A percentile compares a stretch with the other conserved stretches of the same genome.
phyloP scores from a whole-genome alignment of 2,113 vertebrate genomes.

The Panthera uncia region DNA sequence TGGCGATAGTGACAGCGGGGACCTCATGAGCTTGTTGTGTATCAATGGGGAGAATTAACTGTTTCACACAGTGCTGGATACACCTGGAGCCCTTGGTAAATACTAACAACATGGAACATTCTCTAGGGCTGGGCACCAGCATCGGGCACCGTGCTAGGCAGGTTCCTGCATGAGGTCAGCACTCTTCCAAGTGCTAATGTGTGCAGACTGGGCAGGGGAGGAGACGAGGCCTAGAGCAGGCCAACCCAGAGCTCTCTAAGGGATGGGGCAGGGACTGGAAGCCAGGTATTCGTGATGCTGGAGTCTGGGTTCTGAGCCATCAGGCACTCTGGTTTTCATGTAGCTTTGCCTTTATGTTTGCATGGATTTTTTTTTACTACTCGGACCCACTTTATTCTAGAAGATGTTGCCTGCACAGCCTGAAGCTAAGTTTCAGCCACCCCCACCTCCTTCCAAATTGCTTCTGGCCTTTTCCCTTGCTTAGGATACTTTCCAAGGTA shows the following conservation, averaged over 20 bases:
- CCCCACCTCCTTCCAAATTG: background rate
- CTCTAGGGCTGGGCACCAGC: background rate
- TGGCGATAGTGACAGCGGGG: background rate
- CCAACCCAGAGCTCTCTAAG: too few relatives aligned
- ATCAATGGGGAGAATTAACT: background rate
- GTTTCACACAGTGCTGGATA: background rate
- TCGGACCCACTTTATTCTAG: background rate
- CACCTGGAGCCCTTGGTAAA: background rate
- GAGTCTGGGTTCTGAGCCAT: background rate
- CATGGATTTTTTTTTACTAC: background rate
- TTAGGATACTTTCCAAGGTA: background rate
- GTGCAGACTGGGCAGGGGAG: background rate
- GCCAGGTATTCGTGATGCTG: background rate
- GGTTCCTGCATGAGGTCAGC: background rate
- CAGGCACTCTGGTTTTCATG: background rate
- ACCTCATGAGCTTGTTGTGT: background rate
- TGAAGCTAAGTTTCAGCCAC: background rate
- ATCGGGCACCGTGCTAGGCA: background rate
- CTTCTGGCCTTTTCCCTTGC: background rate
- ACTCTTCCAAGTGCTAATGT: background rate
- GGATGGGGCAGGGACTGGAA: background rate
- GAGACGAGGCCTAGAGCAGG: too few relatives aligned
- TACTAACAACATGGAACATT: background rate
- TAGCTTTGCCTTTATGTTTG: accelerated
- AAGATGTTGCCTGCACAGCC: background rate